These are phyloP conservation scores for Charina bottae DNA, from an alignment of 2,113 vertebrate genomes.

Conservation along the genomic window DNA sequence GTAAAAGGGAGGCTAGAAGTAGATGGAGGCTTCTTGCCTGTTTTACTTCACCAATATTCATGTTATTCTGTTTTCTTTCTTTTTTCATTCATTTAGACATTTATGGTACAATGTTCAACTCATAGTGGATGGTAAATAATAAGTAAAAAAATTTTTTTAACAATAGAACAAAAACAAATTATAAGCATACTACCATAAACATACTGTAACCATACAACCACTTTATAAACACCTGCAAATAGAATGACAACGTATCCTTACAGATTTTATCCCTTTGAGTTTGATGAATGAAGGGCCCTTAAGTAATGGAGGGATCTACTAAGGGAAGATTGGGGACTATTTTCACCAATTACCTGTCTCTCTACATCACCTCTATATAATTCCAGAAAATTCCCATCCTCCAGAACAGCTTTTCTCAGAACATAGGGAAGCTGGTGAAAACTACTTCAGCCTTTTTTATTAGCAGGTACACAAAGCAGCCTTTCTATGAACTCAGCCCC, in stretches of 20 bases:
- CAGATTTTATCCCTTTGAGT: neutral
- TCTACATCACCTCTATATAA: neutral
- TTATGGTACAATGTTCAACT: neutral
- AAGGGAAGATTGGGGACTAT: neutral
- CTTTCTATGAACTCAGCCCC: neutral
- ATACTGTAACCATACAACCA: neutral
- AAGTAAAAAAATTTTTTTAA: neutral
- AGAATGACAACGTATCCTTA: neutral
- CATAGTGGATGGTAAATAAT: neutral
- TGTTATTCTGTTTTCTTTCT: neutral
- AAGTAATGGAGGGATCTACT: neutral
- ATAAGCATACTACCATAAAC: neutral
- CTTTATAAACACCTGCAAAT: neutral
- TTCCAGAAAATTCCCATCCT: neutral
- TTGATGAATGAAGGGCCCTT: neutral
- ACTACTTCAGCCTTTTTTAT: neutral
- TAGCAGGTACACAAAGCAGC: neutral
- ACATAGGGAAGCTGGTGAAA: neutral
- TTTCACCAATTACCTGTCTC: neutral
- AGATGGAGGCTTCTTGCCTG: neutral
- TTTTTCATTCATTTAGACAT: neutral
- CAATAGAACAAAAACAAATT: neutral
- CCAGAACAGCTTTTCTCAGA: neutral
- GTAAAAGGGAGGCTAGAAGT: neutral
- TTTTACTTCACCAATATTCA: neutral